phyloP scores from a whole-genome alignment of 2,113 vertebrate genomes.

The Bungarus multicinctus region DNA sequence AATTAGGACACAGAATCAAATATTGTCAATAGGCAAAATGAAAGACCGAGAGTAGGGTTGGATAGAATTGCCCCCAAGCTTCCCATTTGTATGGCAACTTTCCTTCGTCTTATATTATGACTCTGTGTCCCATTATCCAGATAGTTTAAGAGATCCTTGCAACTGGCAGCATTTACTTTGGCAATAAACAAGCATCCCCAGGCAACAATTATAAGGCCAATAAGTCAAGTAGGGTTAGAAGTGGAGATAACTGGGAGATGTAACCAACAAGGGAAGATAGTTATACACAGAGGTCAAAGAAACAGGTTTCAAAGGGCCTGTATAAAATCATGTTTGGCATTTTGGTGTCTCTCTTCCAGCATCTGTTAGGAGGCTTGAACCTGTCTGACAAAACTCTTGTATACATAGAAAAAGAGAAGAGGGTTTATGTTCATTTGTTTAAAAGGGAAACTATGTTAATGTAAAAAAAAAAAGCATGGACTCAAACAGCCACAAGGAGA shows the following conservation, averaged over 20 bases:
- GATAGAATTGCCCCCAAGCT: background rate
- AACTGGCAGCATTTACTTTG: background rate
- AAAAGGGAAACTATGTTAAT: constrained; percentile 27
- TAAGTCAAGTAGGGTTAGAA: background rate
- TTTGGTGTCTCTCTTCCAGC: background rate
- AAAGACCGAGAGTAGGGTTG: background rate
- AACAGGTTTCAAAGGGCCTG: background rate
- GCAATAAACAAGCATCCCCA: background rate
- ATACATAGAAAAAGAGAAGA: background rate
- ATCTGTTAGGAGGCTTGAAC: background rate
- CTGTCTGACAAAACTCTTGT: background rate
- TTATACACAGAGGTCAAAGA: background rate
- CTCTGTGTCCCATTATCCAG: background rate
- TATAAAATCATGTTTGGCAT: background rate
- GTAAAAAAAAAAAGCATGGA: constrained; percentile 11
- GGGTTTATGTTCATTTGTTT: background rate
- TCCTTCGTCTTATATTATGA: background rate
- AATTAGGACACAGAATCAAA: background rate
- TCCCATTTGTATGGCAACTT: no score
- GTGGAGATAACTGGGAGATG: background rate
- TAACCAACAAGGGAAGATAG: background rate
- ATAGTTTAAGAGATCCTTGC: background rate
- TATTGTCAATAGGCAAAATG: background rate
- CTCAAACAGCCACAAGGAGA: background rate
- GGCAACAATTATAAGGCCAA: background rate